These are phyloP conservation scores for Leptestheria dahalacensis DNA, from an alignment of 1,140 invertebrate species.

Conservation along the genomic window DNA sequence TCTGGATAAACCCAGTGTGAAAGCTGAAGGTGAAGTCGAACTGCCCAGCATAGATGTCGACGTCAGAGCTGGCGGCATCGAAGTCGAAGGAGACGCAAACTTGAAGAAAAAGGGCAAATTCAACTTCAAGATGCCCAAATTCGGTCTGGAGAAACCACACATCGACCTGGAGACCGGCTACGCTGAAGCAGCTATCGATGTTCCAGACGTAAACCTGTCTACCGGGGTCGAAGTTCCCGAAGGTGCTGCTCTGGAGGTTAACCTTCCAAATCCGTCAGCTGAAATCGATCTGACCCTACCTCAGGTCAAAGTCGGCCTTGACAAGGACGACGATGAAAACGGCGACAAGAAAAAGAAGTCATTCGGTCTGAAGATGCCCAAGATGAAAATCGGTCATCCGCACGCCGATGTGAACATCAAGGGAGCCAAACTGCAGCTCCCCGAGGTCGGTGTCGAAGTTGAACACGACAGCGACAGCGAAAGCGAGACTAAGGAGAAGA, in stretches of 20 bases:
- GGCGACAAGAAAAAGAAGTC: constrained; percentile 9
- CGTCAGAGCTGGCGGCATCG: not conserved
- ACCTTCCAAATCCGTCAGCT: too few species aligned
- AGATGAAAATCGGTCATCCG: not conserved
- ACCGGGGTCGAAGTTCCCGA: too few species aligned
- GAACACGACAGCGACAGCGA: not conserved
- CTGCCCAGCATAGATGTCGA: not conserved
- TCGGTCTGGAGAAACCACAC: constrained; percentile 4
- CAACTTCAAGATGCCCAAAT: not conserved
- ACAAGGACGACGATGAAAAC: not conserved
- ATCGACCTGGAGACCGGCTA: not conserved
- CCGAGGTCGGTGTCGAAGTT: not conserved
- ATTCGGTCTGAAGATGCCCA: constrained; percentile 2
- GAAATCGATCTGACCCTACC: too few species aligned
- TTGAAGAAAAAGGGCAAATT: constrained; percentile 1
- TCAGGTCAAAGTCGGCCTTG: too few species aligned
- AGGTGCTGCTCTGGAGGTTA: too few species aligned
- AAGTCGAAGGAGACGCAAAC: too few species aligned
- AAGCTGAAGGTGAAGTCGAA: not conserved
- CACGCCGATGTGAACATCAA: not conserved
- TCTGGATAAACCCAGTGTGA: not conserved
- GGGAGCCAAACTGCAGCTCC: not conserved
- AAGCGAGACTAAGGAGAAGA: not conserved
- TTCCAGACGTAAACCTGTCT: not conserved
- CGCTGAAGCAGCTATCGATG: not conserved